Base-by-base conservation (phyloP, 2,888 invertebrate genomes). In the Formica aserva region DNA sequence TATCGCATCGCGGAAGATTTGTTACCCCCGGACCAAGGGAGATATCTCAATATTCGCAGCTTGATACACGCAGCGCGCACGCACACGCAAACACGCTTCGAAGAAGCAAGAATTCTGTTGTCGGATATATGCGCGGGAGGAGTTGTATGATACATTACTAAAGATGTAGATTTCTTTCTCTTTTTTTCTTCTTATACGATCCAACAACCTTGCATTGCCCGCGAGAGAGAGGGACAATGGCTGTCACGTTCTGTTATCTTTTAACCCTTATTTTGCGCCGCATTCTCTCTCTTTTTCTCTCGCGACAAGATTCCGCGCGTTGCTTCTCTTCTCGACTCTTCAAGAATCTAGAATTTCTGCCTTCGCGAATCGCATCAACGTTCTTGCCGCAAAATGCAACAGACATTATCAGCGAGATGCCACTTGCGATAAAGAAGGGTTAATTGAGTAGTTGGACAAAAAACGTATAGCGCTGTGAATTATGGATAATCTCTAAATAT, bases 161-260 rank as follows among this genome's bases (percentile, higher is more conserved):
- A 91, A 94, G 93, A 93, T 93, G 93, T 91, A 94, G 94, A 94
- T 94, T 92, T 91, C 91, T 89, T 90, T 83, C 15, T 45, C 48
- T 48, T 6, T 18, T 0, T 45, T 4, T 48, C 1, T 48, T 18
- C 15, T 45, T 86, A 91, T 88, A 92, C 91, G 91, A 90, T 91
- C 88, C 87, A 88, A 89, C 89, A 90, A 91, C 91, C 92, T 92
- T 91, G 92, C 93, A 94, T 94, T 94, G 94, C 93, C 91, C 92
- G 84, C 76, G 22, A 22, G 71, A 69, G 63, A 74, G 57, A 69
- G 77, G 92, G 89, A 93, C 93, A 93, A 93, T 92, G 91, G 89
- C 91, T 76, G 89, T 87, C 86, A 83, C 78, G 83, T 90, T 91
- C 87, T 89, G 90, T 87, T 90, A 87, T 86, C 85, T 87, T 77